Conservation (phyloP, 2,797 vertebrate species). For the Cossypha niveicapilla region DNA sequence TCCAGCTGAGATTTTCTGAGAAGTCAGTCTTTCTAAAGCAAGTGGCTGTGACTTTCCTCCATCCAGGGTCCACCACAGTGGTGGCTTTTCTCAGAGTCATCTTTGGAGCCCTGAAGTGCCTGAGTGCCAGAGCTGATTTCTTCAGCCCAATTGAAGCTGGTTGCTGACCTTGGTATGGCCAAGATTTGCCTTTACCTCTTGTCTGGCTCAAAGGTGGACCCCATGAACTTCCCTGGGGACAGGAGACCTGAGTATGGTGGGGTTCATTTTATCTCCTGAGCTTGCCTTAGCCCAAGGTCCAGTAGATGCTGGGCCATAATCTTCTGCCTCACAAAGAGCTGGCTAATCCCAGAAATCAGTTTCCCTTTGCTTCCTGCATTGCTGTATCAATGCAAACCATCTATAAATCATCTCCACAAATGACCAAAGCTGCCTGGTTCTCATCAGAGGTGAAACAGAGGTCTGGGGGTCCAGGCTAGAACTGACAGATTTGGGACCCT, state of each 20-base stretch:
- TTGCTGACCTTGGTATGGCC: neutral
- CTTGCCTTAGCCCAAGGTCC: neutral
- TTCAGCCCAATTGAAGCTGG: neutral
- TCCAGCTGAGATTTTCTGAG: neutral
- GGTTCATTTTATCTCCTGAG: neutral
- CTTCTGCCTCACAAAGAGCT: neutral
- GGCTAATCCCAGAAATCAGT: neutral
- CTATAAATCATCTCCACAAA: neutral
- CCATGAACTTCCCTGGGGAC: neutral
- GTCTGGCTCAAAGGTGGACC: neutral
- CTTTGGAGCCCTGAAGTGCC: neutral
- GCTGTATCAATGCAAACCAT: neutral
- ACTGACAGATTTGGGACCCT: neutral
- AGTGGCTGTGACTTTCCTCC: neutral
- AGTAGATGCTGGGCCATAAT: neutral
- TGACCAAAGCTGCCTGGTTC: neutral
- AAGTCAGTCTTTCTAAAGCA: neutral
- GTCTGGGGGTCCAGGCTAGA: neutral
- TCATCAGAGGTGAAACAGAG: neutral
- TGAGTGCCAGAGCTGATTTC: fast-evolving
- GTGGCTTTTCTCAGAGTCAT: neutral
- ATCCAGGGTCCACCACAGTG: fast-evolving
- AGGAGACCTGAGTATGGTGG: fast-evolving
- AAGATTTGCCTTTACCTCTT: neutral
- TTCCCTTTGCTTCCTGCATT: neutral